A percentile compares a stretch with the other conserved stretches of the same genome.
phyloP scores from a whole-genome alignment of 2,113 vertebrate genomes.

The Columba livia region DNA sequence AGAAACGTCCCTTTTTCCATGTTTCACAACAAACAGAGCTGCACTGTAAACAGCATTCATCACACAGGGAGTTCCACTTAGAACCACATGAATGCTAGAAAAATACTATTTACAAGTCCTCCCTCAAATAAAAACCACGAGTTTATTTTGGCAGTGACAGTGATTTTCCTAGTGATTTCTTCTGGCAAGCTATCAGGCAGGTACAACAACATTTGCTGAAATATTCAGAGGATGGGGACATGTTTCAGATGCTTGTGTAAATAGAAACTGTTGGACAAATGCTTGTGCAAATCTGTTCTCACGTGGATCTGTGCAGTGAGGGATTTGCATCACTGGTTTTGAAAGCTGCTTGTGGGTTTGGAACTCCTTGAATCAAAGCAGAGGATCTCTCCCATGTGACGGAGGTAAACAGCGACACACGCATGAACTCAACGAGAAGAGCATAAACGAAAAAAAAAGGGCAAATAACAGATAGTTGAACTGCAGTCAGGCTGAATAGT shows the following conservation, averaged over 20 bases:
- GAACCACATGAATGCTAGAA: constrained; percentile 25
- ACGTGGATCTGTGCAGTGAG: accelerated
- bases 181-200: not conserved
- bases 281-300: not conserved
- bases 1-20: constrained; percentile 10
- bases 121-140: constrained; percentile 45
- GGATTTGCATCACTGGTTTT: not conserved
- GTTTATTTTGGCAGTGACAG: constrained; percentile 45
- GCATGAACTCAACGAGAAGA: not conserved
- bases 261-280: not conserved
- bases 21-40: constrained; percentile 40
- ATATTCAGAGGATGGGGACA: not conserved
- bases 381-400: not conserved
- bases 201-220: constrained; percentile 27
- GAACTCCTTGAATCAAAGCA: not conserved
- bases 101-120: constrained; percentile 53
- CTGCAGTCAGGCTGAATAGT: not conserved
- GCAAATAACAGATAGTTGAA: constrained; percentile 40
- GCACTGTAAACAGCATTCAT: constrained; percentile 46
- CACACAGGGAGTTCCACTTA: constrained; percentile 49
- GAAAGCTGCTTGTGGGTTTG: not conserved
- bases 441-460: not conserved
- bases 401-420: not conserved
- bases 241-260: not conserved
- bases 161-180: not conserved